A percentile compares a stretch with the other conserved stretches of the same genome.
phyloP scores from a whole-genome alignment of 1,140 invertebrate species.

The Battus philenor region DNA sequence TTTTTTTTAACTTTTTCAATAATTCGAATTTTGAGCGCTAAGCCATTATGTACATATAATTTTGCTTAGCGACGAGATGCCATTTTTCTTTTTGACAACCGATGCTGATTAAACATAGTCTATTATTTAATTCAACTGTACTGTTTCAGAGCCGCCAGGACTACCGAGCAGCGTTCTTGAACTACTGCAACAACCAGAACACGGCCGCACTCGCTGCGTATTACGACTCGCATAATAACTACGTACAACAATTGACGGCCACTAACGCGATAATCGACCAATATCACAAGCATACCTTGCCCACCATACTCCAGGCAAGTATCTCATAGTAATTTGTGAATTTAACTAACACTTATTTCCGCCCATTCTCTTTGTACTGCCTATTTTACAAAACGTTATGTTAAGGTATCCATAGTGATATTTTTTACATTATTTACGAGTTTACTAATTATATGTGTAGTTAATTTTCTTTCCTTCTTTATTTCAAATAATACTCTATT shows the following conservation, averaged over 20 bases:
- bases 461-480: no score
- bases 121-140: background rate
- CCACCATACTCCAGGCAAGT: slow-evolving; percentile 85
- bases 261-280: slow-evolving; percentile 92
- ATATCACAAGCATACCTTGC: slow-evolving; percentile 84
- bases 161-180: slow-evolving; percentile 89
- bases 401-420: no score
- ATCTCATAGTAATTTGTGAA: background rate
- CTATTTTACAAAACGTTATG: background rate
- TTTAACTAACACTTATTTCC: no score
- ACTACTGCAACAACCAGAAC: slow-evolving; percentile 81
- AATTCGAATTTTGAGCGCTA: no score
- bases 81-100: no score
- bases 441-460: no score
- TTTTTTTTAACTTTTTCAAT: no score
- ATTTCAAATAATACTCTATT: no score
- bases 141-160: slow-evolving; percentile 85
- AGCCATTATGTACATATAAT: no score
- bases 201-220: slow-evolving; percentile 85
- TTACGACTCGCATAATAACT: slow-evolving; percentile 93
- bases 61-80: no score
- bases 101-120: no score
- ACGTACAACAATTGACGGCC: slow-evolving; percentile 93
- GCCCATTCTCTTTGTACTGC: background rate
- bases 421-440: no score